Base-by-base conservation (phyloP, 92 coral and sea anemone genomes). In the Zoanthus gigantus region DNA sequence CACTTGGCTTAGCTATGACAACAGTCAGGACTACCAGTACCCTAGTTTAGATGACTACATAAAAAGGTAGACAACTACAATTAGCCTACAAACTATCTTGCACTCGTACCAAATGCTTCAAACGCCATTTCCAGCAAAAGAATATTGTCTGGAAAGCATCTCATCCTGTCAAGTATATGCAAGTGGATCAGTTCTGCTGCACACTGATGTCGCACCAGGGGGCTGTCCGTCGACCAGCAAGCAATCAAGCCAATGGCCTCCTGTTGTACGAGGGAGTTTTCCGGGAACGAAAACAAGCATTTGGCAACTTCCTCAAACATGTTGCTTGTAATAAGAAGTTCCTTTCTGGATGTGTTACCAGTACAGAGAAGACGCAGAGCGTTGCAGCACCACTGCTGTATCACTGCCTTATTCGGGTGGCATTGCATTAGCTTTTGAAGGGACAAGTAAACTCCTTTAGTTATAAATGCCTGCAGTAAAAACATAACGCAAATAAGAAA, bases 211-310 rank as follows among this genome's bases (percentile, higher is more conserved):
- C 92, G 92, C 42, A 94, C 93, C 65, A 95, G 89, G 56, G 94
- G 93, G 28, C 94, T 84, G 72, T 92, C 98, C 54, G 96, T 93
- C 23, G 96, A 92, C 88, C 96, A 81, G 61, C 95, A 94, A 54
- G 98, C 99, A 83, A 95, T 90, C 79, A 95, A 61, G 30, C 91
- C 95, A 45, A 97, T 88, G 4, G 95, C 96, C 91, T 95, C 97
- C 90, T 92, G 87, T 72, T 90, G 95, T 5, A 92, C 97, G 48
- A 28, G 84, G 42, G 88, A 54, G 48, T 94, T 86, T 18, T 84
- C 77, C 14, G 74, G 73, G 65, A 86, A 93, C 10, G 90, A 37
- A 15, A 44, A 15, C 42, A 91, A 45, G 76, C 90, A 83, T 7
- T 69, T 86, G 31, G 74, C 73, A 30, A 94, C 90, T 31, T 78